Percentiles rank a stretch among this genome's conserved stretches.
phyloP scores from a whole-genome alignment of 2,888 invertebrate species.

The Cryptocheilus praepositus region DNA sequence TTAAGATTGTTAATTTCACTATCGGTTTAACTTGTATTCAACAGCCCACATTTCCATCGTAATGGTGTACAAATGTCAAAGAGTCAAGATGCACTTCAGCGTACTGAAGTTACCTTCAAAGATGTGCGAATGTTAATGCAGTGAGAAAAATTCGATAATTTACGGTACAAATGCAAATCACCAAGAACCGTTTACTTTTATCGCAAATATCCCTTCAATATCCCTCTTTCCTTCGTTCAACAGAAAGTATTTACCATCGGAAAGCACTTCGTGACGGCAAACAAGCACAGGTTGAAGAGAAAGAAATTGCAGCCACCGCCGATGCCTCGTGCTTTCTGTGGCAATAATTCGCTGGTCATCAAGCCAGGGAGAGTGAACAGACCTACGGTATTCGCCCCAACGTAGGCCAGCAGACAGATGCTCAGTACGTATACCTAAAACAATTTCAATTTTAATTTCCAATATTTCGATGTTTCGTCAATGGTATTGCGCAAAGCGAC shows the following conservation, averaged over 20 bases:
- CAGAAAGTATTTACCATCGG: slow-evolving; percentile 76
- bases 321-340: slow-evolving; percentile 83
- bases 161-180: no score
- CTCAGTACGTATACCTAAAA: slow-evolving; percentile 72
- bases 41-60: no score
- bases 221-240: no score
- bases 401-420: slow-evolving; percentile 80
- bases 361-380: slow-evolving; percentile 85
- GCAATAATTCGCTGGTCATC: slow-evolving; percentile 85
- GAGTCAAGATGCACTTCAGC: no score
- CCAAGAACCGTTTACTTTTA: no score
- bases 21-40: no score
- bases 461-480: background rate
- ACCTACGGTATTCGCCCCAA: slow-evolving; percentile 84
- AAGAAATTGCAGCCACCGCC: slow-evolving; percentile 86
- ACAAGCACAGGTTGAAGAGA: slow-evolving; percentile 82
- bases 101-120: no score
- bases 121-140: no score
- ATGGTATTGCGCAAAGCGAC: background rate
- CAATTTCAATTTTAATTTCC: background rate
- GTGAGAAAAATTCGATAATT: no score
- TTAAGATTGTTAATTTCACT: no score
- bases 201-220: no score
- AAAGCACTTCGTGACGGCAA: slow-evolving; percentile 83
- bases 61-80: no score